Evolutionary conservation across 2,113 vertebrate species (phyloP), one percentile per base, ranked within the genome.

Genomic region (Saimiri boliviensis): DNA sequence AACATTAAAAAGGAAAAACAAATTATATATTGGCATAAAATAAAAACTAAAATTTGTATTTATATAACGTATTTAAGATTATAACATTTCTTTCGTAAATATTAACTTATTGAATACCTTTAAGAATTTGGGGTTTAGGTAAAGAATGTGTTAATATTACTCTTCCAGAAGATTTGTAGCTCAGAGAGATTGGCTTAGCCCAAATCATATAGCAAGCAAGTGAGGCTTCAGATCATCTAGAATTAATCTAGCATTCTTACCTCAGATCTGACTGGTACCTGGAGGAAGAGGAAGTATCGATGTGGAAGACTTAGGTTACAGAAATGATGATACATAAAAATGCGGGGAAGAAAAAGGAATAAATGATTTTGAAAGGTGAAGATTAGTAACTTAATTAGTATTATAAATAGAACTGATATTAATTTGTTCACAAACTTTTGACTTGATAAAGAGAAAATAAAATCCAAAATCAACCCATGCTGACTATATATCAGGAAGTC

Each of bases 201-300:
- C 32, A 71, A 23, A 47, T 83, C 58, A 71, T 2, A 13, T 1
- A 27, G 66, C 27, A 58, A 21, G 52, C 32, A 35, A 60, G 14
- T 25, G 14, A 49, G 19, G 49, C 35, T 88, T 70, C 40, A 1
- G 1, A 30, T 42, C 10, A 16, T 68, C 40, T 35, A 21, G 23
- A n/a, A 37, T 81, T 11, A n/a, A 21, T 2, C 3, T n/a, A 49
- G n/a, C 23, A 14, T 42, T 71, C 20, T 54, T n/a, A 10, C 52
- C 1, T 1, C 11, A 42, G 27, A 30, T 14, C 35, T 71, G 20
- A 35, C 0, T 25, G 7, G 1, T 35, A 68, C 20, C 32, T 7
- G 25, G 32, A 70, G 5, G n/a, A 49, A 37, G 42, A 49, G 32
- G 3, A 42, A n/a, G 2, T 14, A 10, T 42, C 4, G 40, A 6